Conservation (phyloP, 2,888 invertebrate genomes). For the Eupithecia subfuscata region DNA sequence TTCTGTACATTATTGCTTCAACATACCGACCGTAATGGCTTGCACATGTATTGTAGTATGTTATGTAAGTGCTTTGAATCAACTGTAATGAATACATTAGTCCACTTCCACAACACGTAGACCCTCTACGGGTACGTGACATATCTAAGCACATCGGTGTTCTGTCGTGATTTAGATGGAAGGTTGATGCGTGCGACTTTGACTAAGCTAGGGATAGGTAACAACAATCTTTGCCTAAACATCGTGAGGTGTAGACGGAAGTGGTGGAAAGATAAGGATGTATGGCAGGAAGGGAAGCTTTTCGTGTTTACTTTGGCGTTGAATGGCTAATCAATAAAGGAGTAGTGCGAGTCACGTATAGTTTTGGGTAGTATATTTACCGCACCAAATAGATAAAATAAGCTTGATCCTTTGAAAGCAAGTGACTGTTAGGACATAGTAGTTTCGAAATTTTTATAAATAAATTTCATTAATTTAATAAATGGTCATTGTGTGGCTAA, state of each 20-base stretch:
- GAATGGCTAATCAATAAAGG: slow-evolving; percentile 8
- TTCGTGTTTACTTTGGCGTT: slow-evolving; percentile 10
- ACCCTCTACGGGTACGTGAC: slow-evolving; percentile 27
- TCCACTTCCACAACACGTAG: slow-evolving; percentile 33
- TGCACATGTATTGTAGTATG: slow-evolving; percentile 35
- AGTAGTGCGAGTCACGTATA: slow-evolving; percentile 9
- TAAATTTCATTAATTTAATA: background rate
- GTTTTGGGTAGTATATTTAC: background rate
- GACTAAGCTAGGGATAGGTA: slow-evolving; percentile 29
- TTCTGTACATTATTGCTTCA: slow-evolving; percentile 20
- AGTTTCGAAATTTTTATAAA: background rate
- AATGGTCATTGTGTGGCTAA: background rate
- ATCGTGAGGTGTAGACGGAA: slow-evolving; percentile 3
- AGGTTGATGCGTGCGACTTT: slow-evolving; percentile 40
- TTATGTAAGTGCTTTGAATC: slow-evolving; percentile 42
- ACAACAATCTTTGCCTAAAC: background rate
- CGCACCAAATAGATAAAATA: background rate
- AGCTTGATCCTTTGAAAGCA: background rate
- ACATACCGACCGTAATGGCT: slow-evolving; percentile 27
- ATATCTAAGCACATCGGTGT: slow-evolving; percentile 35
- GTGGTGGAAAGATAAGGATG: slow-evolving; percentile 14
- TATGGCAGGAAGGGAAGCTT: slow-evolving; percentile 1
- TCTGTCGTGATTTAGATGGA: slow-evolving; percentile 38
- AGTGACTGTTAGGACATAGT: background rate
- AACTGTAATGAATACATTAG: slow-evolving; percentile 48